Base-by-base conservation (phyloP, 2,113 vertebrate species). In the Antigone vipio region DNA sequence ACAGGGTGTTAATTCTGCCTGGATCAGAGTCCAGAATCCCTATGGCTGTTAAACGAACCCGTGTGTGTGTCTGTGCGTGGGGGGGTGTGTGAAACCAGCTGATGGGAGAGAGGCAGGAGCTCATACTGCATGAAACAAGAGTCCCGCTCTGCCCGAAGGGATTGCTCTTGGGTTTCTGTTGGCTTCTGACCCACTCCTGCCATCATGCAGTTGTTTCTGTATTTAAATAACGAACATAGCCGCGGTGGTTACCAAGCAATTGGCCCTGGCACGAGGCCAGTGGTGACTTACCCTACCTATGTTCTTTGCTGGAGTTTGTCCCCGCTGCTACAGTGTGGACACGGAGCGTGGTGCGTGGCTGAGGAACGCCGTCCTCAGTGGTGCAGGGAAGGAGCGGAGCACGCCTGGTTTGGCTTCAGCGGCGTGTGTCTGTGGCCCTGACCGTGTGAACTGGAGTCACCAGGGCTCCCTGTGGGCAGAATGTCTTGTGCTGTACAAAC, bases 21-120 rank as follows among this genome's bases (percentile, higher is more conserved):
- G 69, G 89, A 68, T 95, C 93, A 82, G 93, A 95, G 77, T 91
- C 91, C 87, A 44, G 76, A 24, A 95, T 77, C 64, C 42, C 44
- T 29, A 0, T 40, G 75, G 68, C 79, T 69, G 58, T 58, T 88
- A 18, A 87, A 35, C 0, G 5, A 40, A 38, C 64, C 55, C 2
- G 0, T n/a, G 49, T 26, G 32, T 44, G 22, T 52, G 2, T 34
- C 12, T 24, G 12, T 53, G 38, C 26, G 15, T 4, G 1, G 67
- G 3, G 13, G 19, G 4, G 34, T 19, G 14, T 17, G 15, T 45
- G 82, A 44, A 60, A 38, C 34, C 42, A 75, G 15, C 26, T 60
- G 62, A 10, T 49, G 55, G 71, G 32, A 38, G 35, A 21, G 38
- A 44, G 49, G 19, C 29, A 6, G 32, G 66, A 42, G 9, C 56